These are phyloP conservation scores for Ellobium chinense DNA, from an alignment of 2,888 invertebrate genomes.

Conservation along the genomic window DNA sequence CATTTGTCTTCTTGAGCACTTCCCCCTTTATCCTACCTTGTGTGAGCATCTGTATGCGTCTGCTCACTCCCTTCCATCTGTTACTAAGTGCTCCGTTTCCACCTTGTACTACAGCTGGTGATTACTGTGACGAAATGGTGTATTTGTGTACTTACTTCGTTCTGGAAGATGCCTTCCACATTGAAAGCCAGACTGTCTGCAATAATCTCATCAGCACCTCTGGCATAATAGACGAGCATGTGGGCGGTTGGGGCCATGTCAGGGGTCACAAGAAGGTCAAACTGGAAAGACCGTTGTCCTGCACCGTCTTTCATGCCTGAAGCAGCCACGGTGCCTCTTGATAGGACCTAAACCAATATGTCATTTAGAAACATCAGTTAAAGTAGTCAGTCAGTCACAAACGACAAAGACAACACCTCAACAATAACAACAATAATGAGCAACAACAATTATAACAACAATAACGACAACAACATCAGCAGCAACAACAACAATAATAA, in stretches of 20 bases:
- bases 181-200: slow-evolving; percentile 82
- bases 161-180: slow-evolving; percentile 82
- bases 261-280: slow-evolving; percentile 47
- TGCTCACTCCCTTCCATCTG: no score
- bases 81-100: no score
- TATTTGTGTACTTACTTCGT: slow-evolving; percentile 80
- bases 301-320: slow-evolving; percentile 30
- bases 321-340: slow-evolving; percentile 43
- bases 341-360: slow-evolving; percentile 48
- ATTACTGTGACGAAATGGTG: no score
- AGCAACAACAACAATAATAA: background rate
- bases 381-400: background rate
- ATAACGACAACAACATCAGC: no score
- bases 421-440: background rate
- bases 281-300: slow-evolving; percentile 21
- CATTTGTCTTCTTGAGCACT: no score
- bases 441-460: slow-evolving; percentile 1
- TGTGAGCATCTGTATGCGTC: no score
- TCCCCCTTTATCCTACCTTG: no score
- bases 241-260: slow-evolving; percentile 65
- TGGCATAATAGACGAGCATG: slow-evolving; percentile 82
- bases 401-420: background rate
- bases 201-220: slow-evolving; percentile 81
- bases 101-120: no score
- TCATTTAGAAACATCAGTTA: background rate